Base-by-base conservation (phyloP, 2,888 invertebrate species). In the Parnassius glacialis region DNA sequence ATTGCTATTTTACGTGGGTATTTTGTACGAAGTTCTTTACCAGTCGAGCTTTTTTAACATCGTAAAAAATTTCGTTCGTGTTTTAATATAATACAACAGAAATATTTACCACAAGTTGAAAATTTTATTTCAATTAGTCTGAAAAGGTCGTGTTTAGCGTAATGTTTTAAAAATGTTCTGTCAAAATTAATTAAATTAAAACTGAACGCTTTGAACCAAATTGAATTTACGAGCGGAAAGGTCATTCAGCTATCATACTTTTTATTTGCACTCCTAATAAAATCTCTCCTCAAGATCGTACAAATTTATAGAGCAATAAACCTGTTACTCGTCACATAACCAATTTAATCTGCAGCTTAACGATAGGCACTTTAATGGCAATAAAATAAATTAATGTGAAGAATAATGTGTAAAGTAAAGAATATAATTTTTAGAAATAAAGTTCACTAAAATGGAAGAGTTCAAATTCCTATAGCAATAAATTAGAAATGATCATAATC, bases 181-280 rank as follows among this genome's bases (percentile, higher is more conserved):
- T 48, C 52, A 51, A 50, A 54, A 58, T 54, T 62, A 16, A 53
- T 62, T 58, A 47, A 59, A 59, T 59, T 59, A 62, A 62, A 51
- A 62, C 45, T 59, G 41, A 13, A 51, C 42, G 54, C 70, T 68
- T 65, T 67, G 70, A 74, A 75, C 72, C 79, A 80, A 80, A 81
- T 80, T 76, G 74, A 76, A 77, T 83, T 82, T 79, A 80, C 71
- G 71, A 71, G 73, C 68, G 74, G 65, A 50, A 69, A 71, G 72
- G 70, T 69, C 68, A 70, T 71, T 66, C 64, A 20, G 62, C 62
- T 66, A 68, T 70, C 67, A 68, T 66, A 67, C 65, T 85, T 65
- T 64, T 66, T 85, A 87, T 87, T 85, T 84, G 83, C 75, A 73
- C 70, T 74, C 74, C 77, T 82, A 85, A 85, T 87, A 87, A 87